Evolutionary conservation across 2,113 vertebrate genomes (phyloP).

Genomic region (Eurypyga helias): DNA sequence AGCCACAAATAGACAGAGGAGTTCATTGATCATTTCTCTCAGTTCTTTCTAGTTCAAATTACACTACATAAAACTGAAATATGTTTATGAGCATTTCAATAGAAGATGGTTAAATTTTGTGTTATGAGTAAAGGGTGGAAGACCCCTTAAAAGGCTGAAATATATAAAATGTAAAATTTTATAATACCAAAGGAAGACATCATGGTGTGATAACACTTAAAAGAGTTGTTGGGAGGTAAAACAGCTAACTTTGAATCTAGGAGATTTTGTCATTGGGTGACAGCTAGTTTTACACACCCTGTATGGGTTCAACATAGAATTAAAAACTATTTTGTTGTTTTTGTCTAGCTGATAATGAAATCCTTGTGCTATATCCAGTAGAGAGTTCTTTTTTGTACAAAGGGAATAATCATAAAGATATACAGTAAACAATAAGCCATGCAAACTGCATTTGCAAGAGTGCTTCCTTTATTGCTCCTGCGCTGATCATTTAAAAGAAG

Average conservation of each 20-base stretch:
- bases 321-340: not conserved
- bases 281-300: not conserved
- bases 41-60: conserved; percentile 21
- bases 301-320: not conserved
- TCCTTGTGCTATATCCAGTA: not conserved
- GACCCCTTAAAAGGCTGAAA: conserved; percentile 41
- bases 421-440: not conserved
- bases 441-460: not conserved
- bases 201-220: conserved; percentile 49
- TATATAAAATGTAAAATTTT: conserved; percentile 55
- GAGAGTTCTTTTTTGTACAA: not conserved
- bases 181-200: conserved; percentile 42
- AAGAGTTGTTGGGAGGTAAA: not conserved
- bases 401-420: not conserved
- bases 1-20: conserved; percentile 47
- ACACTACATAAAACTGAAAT: conserved; percentile 54
- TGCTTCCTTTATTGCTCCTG: not conserved
- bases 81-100: conserved; percentile 29
- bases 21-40: conserved; percentile 29
- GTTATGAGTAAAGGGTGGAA: not conserved
- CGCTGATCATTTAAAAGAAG: not conserved
- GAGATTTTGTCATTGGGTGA: conserved; percentile 21
- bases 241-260: conserved; percentile 52
- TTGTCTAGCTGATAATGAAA: not conserved
- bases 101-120: conserved; percentile 9